Conservation (phyloP, 2,797 vertebrate genomes). For the Echiichthys vipera region DNA sequence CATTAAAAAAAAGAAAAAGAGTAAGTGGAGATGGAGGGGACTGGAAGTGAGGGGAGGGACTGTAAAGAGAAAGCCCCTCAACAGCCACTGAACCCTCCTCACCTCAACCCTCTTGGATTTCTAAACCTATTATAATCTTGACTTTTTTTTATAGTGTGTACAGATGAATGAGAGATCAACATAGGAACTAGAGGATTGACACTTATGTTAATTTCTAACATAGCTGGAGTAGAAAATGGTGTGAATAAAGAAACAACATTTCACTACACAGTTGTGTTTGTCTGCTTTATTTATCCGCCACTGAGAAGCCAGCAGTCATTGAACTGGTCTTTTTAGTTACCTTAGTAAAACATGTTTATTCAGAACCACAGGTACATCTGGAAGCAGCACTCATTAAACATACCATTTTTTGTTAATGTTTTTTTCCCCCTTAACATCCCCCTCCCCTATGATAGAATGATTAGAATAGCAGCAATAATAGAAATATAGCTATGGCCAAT, state of each 20-base stretch:
- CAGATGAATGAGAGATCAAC: slow-evolving; percentile 78
- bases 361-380: no score
- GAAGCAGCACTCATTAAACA: no score
- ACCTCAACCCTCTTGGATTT: slow-evolving; percentile 78
- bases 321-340: no score
- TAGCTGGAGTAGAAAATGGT: slow-evolving; percentile 84
- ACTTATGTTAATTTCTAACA: slow-evolving; percentile 85
- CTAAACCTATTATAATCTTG: slow-evolving; percentile 86
- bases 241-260: slow-evolving; percentile 83
- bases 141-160: slow-evolving; percentile 91
- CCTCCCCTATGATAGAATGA: no score
- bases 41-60: slow-evolving; percentile 75
- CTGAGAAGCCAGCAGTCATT: no score
- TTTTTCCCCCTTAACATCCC: no score
- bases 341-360: no score
- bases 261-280: slow-evolving; percentile 41
- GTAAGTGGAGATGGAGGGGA: slow-evolving; percentile 31
- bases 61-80: slow-evolving; percentile 62
- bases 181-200: slow-evolving; percentile 84
- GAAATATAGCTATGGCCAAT: no score
- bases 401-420: no score
- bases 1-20: slow-evolving; percentile 40
- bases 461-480: no score
- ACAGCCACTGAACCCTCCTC: slow-evolving; percentile 66
- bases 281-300: slow-evolving; percentile 20